Evolutionary conservation across 2,888 invertebrate species (phyloP), one percentile per base, ranked within the genome.

Genomic region (Oligia strigilis): DNA sequence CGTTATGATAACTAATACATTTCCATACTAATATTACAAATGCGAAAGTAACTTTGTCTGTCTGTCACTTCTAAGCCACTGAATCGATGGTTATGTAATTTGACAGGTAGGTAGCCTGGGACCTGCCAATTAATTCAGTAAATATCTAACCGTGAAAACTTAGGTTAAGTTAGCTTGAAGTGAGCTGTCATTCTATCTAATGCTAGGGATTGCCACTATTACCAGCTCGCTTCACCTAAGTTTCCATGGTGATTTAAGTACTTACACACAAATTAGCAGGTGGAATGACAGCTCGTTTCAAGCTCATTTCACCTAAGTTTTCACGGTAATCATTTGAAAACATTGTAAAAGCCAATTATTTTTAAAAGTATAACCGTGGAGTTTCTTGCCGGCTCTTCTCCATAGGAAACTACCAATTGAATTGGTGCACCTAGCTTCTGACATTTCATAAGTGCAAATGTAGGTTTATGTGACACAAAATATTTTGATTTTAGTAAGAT

Each of bases 1-100:
- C 62, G 69, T 78, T 78, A 73, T n/a, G 36, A 52, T 78, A 82
- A 69, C 60, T 43, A 36, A 67, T 75, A 17, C n/a, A 69, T 36
- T 43, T 52, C 40, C 19, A 43, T 71, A 43, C 3, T 46, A 72
- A 23, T 46, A 72, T 64, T 58, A 58, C 3, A 43, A 55, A 72
- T 17, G 11, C 4, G 11, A n/a, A 58, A 72, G 40, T 19, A 13
- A n/a, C 5, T 66, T 6, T 66, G 36, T 74, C 17, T 40, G 5
- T 62, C 14, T 75, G 23, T 29, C 40, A 36, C 29, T 2, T 14
- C 13, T 52, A 49, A 29, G 36, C 4, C 49, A 49, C 29, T 29
- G 4, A 13, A 70, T 13, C 49, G 6, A 6, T 29, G 5, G 3
- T 29, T 69, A 29, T 49, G 11, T 13, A 70, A 29, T 46, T 43